Evolutionary conservation across 2,113 vertebrate species (phyloP).

Genomic region (Sisor rabdophorus): DNA sequence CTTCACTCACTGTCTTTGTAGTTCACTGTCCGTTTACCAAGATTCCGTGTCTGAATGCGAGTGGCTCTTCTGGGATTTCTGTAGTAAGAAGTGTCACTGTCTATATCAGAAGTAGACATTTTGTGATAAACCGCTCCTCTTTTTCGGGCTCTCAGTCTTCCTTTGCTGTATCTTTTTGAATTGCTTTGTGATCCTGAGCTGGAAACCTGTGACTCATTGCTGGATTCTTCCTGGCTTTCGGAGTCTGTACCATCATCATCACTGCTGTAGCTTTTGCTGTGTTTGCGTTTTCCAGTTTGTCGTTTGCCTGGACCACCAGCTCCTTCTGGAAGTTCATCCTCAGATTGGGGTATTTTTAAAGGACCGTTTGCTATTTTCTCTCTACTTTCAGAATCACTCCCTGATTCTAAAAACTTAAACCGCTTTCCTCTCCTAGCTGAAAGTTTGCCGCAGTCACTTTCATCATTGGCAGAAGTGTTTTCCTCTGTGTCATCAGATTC

Average conservation of each 20-base stretch:
- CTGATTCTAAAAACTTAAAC: constrained; percentile 42
- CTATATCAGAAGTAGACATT: constrained; percentile 43
- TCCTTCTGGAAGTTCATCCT: constrained; percentile 4
- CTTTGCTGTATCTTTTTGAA: constrained; percentile 58
- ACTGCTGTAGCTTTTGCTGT: constrained; percentile 59
- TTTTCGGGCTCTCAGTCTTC: constrained; percentile 34
- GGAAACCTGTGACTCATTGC: constrained; percentile 56
- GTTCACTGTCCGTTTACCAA: constrained; percentile 67
- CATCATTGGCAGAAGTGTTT: constrained; percentile 27
- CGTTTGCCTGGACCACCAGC: neutral
- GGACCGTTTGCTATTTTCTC: constrained; percentile 4
- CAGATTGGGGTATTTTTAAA: neutral
- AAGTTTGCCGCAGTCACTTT: neutral
- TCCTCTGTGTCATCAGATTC: constrained; percentile 62
- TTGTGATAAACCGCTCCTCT: constrained; percentile 43
- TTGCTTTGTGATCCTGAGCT: constrained; percentile 67
- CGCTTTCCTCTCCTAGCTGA: neutral
- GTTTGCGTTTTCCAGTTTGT: constrained; percentile 48
- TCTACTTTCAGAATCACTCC: constrained; percentile 35
- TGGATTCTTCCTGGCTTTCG: constrained; percentile 56
- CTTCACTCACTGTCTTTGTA: constrained; percentile 74
- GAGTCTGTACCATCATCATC: constrained; percentile 54
- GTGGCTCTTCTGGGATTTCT: constrained; percentile 44
- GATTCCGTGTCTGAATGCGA: constrained; percentile 68
- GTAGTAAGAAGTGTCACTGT: constrained; percentile 56